Evolutionary conservation across 2,113 vertebrate genomes (phyloP), one percentile per base, ranked within the genome.

Genomic region (Eurystomus gularis): DNA sequence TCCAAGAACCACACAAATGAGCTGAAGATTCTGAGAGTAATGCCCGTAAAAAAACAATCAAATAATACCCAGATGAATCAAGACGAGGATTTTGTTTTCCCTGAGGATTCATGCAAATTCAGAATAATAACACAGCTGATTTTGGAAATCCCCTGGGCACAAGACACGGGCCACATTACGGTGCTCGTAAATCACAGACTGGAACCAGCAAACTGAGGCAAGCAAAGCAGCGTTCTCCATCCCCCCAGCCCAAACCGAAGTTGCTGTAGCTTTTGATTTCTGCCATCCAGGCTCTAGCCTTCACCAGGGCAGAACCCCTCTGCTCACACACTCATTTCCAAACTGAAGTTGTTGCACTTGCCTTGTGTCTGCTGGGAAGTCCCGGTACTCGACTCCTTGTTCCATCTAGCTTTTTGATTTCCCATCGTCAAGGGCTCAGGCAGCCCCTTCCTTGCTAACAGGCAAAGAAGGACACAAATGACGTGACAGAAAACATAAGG

Each of bases 181-280:
- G 0, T 69, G n/a, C 49, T 25, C 52, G 4, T 2, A 5, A 62
- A 49, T 37, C 68, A 37, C 19, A 51, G 15, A 2, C 0, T 14
- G 51, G 44, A 75, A 37, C 13, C 11, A 26, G 42, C 42, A 42
- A 42, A 42, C 42, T 4, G 51, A 0, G 1, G 23, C 24, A 39
- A 42, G 13, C 15, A 37, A 68, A 70, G 2, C 11, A 9, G 6
- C n/a, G 83, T 23, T 26, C 10, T 40, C 35, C 16, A 10, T 10
- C 3, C 5, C 17, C 8, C 52, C 61, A 37, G 6, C 13, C 42
- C 0, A 0, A 31, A 4, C 1, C 4, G 61, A 17, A 60, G 49
- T 3, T 54, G 42, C 55, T n/a, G 9, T 9, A 37, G 68, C 33
- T 68, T 2, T 5, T 37, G 35, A 7, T 73, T 37, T 57, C 31